Conservation (phyloP, 2,888 invertebrate species). For the Sarcophaga carnaria region DNA sequence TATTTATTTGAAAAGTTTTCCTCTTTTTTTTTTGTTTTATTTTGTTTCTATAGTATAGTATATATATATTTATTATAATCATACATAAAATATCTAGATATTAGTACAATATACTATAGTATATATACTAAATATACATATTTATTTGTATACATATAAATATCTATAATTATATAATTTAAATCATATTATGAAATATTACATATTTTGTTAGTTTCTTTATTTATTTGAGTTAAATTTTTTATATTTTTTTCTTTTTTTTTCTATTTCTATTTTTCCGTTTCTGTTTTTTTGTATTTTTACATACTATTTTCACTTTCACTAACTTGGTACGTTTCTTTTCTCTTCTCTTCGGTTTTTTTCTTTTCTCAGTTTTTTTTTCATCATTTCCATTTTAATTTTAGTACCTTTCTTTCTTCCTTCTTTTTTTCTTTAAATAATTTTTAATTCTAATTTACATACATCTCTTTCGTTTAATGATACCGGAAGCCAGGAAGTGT, state of each 20-base stretch:
- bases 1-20: conserved; percentile 62
- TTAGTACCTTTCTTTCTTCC: no score
- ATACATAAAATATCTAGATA: conserved; percentile 67
- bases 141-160: conserved; percentile 43
- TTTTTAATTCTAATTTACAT: no score
- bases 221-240: conserved; percentile 34
- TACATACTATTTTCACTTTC: not conserved
- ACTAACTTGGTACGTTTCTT: no score
- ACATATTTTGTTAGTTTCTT: conserved; percentile 37
- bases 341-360: no score
- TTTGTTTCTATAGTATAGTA: conserved; percentile 59
- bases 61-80: conserved; percentile 53
- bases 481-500: no score
- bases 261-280: not conserved
- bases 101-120: conserved; percentile 3
- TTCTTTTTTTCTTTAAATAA: not conserved
- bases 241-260: conserved; percentile 2
- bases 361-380: no score
- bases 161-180: conserved; percentile 42
- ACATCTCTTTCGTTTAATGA: no score
- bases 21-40: conserved; percentile 71
- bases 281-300: conserved; percentile 3
- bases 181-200: conserved; percentile 55
- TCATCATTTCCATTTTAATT: no score
- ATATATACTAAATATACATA: conserved; percentile 41